Conservation (phyloP, 2,797 vertebrate species). For the Ptychadena robeensis region DNA sequence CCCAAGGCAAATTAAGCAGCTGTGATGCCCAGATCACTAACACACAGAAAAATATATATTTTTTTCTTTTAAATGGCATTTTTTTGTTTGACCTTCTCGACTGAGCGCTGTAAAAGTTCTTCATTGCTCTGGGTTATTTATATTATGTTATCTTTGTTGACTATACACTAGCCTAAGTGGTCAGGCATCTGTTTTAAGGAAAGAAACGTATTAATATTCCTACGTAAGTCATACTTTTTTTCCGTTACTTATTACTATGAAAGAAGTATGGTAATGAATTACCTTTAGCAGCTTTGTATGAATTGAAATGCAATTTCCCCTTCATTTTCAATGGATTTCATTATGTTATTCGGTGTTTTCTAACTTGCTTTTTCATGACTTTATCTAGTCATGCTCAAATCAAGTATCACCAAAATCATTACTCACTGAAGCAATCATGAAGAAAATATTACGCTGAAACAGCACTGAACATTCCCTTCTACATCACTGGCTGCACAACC, state of each 20-base stretch:
- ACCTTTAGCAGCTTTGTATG: constrained; percentile 44
- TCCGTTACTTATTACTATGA: constrained; percentile 29
- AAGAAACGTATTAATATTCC: constrained; percentile 68
- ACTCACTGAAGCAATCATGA: constrained; percentile 74
- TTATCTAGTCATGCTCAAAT: constrained; percentile 68
- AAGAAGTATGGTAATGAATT: constrained; percentile 31
- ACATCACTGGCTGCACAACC: constrained; percentile 65
- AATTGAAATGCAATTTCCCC: constrained; percentile 16
- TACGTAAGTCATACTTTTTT: constrained; percentile 33
- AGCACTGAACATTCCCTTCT: constrained; percentile 68
- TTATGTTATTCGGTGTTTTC: constrained; percentile 56
- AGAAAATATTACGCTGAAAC: constrained; percentile 74
- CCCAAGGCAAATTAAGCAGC: constrained; percentile 57
- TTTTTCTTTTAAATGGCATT: constrained; percentile 64
- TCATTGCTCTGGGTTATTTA: constrained; percentile 71
- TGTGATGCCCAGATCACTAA: constrained; percentile 63
- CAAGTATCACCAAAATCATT: constrained; percentile 68
- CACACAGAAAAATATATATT: constrained; percentile 63
- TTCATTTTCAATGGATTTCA: constrained; percentile 34
- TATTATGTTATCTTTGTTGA: constrained; percentile 68
- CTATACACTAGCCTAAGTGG: constrained; percentile 64
- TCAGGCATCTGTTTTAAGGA: constrained; percentile 67
- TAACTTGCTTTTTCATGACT: constrained; percentile 65
- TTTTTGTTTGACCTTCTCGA: constrained; percentile 68
- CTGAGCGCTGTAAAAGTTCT: constrained; percentile 66